Base-by-base conservation (phyloP, 1,140 invertebrate species). In the Archivesica marissinica region DNA sequence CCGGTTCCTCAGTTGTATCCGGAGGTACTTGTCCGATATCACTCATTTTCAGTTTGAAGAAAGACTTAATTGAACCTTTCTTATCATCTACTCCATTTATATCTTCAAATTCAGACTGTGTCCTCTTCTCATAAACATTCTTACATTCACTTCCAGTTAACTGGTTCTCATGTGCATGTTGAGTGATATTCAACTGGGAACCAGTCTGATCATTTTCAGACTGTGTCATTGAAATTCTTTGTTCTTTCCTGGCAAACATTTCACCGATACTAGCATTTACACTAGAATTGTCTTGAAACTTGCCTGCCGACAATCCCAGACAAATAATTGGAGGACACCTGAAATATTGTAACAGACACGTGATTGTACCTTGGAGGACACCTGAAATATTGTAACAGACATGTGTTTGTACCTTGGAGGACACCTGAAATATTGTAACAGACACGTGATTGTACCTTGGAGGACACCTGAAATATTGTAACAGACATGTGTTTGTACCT, bases 221-320 rank as follows among this genome's bases (percentile, higher is more conserved):
- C 28, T 54, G 54, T 64, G 44, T 61, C 54, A 50, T 52, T n/a
- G 64, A 68, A 25, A 85, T 47, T 23, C 79, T 23, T 33, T 54
- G 64, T 6, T 84, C 54, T 47, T 80, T 44, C 38, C 30, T 74
- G 39, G 47, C 70, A 85, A 94, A 92, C 85, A 93, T 91, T 39
- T 82, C 79, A 13, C 90, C 87, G 47, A 94, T 93, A 38, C 89
- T 90, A 33, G 90, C 85, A 50, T 61, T 81, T 28, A 88, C 70
- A 59, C 96, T 95, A 86, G 95, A 95, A 56, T 91, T 92, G 86
- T 96, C 95, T 89, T 96, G 94, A 94, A 98, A 98, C 93, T 98
- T 98, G 1, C 96, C 95, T 25, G 96, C 97, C 87, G 96, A 96
- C 2, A 98, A 94, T 7, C 96, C 96, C 11, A 98, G 93, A 92